These are phyloP conservation scores for Erebia ligea DNA, from an alignment of 2,888 invertebrate genomes.

Conservation along the genomic window DNA sequence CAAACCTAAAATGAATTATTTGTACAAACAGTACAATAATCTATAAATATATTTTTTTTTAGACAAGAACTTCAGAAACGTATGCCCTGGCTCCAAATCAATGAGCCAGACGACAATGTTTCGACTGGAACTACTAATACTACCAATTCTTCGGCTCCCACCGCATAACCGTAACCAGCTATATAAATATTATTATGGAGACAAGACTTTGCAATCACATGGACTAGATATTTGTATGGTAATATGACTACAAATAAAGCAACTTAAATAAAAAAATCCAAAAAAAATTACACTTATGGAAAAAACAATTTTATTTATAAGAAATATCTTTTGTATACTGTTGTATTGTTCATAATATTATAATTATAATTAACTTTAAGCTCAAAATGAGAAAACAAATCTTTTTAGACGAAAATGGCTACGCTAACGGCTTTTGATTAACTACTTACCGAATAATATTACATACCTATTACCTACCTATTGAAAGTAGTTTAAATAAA, in stretches of 20 bases:
- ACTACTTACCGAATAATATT: neutral
- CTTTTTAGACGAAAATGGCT: conserved; percentile 11
- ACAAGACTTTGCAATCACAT: conserved; percentile 8
- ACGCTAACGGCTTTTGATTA: conserved; percentile 13
- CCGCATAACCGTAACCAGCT: conserved; percentile 30
- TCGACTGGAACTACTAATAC: conserved; percentile 82
- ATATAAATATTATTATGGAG: neutral
- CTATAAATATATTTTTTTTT: conserved; percentile 37
- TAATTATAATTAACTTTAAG: conserved; percentile 10
- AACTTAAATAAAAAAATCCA: too few relatives aligned
- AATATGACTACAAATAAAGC: too few relatives aligned
- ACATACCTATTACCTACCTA: neutral
- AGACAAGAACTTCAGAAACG: conserved; percentile 91
- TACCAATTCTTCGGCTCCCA: conserved; percentile 60
- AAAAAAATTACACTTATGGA: too few relatives aligned
- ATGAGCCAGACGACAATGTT: conserved; percentile 84
- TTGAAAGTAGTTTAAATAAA: neutral
- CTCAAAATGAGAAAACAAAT: conserved; percentile 14
- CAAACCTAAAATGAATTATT: neutral
- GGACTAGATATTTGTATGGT: conserved; percentile 16
- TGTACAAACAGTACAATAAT: neutral
- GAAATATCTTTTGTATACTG: neutral
- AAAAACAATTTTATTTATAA: neutral
- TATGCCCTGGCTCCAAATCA: conserved; percentile 90
- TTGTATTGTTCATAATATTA: too few relatives aligned